Conservation (phyloP, 2,888 invertebrate genomes). For the Agrochola macilenta region DNA sequence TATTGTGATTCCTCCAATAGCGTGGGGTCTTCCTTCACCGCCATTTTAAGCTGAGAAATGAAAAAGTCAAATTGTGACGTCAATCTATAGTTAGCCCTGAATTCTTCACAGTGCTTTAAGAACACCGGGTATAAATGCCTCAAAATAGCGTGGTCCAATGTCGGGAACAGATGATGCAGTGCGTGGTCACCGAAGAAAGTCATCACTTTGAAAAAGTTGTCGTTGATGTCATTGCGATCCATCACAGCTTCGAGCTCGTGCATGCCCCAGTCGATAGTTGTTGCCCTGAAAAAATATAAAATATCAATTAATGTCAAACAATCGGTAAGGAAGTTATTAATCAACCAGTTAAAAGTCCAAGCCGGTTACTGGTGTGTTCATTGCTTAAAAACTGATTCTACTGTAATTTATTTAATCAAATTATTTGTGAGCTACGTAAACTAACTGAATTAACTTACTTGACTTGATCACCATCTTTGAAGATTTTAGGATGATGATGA, state of each 20-base stretch:
- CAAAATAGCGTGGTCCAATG: slow-evolving; percentile 93
- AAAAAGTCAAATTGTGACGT: slow-evolving; percentile 80
- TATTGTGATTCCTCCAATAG: slow-evolving; percentile 55
- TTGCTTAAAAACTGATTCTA: not conserved
- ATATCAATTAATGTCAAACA: not conserved
- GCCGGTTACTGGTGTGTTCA: not conserved
- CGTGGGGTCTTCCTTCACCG: slow-evolving; percentile 76
- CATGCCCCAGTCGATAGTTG: slow-evolving; percentile 93
- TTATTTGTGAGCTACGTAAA: not conserved
- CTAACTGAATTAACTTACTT: slow-evolving; percentile 81
- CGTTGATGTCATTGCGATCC: slow-evolving; percentile 93
- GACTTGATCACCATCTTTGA: slow-evolving; percentile 94
- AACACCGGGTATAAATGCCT: slow-evolving; percentile 92
- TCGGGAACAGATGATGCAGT: slow-evolving; percentile 95
- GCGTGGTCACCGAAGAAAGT: slow-evolving; percentile 95
- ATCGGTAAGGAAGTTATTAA: not conserved
- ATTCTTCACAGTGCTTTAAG: slow-evolving; percentile 91
- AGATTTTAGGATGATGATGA: slow-evolving; percentile 93
- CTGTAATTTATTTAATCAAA: not conserved
- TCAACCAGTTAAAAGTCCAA: too few relatives aligned
- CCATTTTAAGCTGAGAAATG: slow-evolving; percentile 80
- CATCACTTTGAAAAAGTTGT: slow-evolving; percentile 91
- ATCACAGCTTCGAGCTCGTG: slow-evolving; percentile 94
- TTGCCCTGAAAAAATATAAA: slow-evolving; percentile 78
- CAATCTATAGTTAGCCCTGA: slow-evolving; percentile 88